These are phyloP conservation scores for Chaetodon auriga DNA, from an alignment of 2,113 vertebrate species.

Conservation along the genomic window DNA sequence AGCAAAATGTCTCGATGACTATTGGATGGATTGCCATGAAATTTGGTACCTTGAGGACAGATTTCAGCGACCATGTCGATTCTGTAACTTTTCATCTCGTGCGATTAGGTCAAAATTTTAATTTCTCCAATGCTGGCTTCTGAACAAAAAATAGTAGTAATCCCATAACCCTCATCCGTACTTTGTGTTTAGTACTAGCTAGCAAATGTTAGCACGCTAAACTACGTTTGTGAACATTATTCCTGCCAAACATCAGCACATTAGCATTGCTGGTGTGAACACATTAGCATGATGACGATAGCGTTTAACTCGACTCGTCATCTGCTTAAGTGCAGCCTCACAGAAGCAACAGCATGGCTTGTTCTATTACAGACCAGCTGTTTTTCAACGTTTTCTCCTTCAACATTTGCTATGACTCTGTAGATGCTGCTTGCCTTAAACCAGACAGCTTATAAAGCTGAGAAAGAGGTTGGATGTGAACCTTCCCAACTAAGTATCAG, in stretches of 20 bases:
- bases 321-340: background rate
- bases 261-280: too few relatives aligned
- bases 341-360: too few relatives aligned
- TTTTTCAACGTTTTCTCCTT: background rate
- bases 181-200: background rate
- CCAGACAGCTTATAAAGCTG: background rate
- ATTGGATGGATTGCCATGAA: background rate
- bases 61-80: too few relatives aligned
- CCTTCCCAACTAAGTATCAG: background rate
- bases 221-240: background rate
- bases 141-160: background rate
- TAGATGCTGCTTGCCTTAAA: background rate
- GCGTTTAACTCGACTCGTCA: background rate
- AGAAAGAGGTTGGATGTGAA: background rate
- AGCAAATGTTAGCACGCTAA: background rate
- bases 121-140: background rate
- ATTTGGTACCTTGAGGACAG: background rate
- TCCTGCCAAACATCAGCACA: background rate
- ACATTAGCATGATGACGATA: background rate
- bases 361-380: background rate
- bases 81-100: background rate
- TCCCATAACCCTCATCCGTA: background rate
- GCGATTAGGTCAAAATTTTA: background rate
- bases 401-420: background rate
- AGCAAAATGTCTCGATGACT: background rate